These are phyloP conservation scores for Ctenodactylus gundi DNA, from an alignment of 2,113 vertebrate genomes.

Conservation along the genomic window DNA sequence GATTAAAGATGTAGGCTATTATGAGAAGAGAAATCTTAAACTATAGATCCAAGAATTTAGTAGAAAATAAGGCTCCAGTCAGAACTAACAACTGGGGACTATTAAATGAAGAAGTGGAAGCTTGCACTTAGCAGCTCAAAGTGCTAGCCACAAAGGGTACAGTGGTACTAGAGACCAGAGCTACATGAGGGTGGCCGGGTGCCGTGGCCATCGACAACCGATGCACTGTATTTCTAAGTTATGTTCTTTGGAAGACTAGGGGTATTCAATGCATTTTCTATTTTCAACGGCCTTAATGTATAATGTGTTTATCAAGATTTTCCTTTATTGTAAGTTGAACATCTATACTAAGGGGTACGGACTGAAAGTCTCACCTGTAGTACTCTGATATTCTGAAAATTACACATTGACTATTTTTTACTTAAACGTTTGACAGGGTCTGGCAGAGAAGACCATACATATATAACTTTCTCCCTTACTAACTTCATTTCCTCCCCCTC, in stretches of 20 bases:
- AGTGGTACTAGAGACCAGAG: background rate
- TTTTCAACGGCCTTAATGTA: background rate
- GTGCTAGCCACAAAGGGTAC: background rate
- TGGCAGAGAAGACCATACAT: background rate
- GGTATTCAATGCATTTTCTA: background rate
- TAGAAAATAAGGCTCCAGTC: background rate
- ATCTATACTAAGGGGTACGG: background rate
- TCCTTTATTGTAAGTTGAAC: background rate
- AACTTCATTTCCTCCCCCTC: background rate
- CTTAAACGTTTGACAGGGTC: background rate
- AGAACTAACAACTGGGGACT: background rate
- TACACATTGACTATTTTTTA: background rate
- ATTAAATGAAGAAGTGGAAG: background rate
- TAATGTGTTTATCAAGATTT: background rate
- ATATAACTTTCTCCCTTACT: background rate
- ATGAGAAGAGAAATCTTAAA: background rate
- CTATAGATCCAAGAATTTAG: background rate
- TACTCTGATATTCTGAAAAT: background rate
- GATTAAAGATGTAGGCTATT: background rate
- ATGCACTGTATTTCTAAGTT: background rate
- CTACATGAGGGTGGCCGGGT: background rate
- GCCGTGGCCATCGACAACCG: background rate
- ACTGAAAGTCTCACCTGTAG: background rate
- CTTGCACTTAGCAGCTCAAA: background rate
- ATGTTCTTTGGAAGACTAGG: background rate